These are phyloP conservation scores for Mesoclemmys tuberculata DNA, from an alignment of 2,113 vertebrate genomes.

Conservation along the genomic window DNA sequence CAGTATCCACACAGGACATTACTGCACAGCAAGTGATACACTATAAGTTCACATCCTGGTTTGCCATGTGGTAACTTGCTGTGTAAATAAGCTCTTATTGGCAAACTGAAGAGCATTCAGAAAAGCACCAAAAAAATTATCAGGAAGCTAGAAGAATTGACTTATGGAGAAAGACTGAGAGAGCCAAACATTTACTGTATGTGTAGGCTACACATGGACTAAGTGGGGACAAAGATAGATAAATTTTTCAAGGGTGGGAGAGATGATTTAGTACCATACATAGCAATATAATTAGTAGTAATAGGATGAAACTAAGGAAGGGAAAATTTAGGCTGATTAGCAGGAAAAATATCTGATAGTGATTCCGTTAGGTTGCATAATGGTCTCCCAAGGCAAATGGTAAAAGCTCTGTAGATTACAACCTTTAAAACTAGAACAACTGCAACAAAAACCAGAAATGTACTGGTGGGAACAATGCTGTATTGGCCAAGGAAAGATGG, in stretches of 20 bases:
- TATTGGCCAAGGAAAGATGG: neutral
- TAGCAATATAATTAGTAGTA: conserved; percentile 3
- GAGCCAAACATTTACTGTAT: neutral
- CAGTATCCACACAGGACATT: neutral
- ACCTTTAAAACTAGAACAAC: conserved; percentile 20
- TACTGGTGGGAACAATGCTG: neutral
- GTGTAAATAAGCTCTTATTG: neutral
- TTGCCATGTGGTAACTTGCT: neutral
- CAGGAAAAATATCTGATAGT: neutral
- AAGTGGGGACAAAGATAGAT: neutral
- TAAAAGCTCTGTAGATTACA: neutral
- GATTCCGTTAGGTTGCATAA: neutral
- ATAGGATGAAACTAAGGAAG: neutral
- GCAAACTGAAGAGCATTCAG: neutral
- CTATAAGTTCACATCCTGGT: neutral
- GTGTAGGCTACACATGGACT: neutral
- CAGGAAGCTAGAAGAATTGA: neutral
- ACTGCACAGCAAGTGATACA: neutral
- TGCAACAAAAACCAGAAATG: neutral
- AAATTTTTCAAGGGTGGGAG: neutral
- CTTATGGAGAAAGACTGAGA: neutral
- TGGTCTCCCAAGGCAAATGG: neutral
- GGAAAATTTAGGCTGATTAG: neutral
- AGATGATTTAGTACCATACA: neutral
- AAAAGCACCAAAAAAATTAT: neutral